Evolutionary conservation across 1,140 invertebrate genomes (phyloP).

Genomic region (Catajapyx aquilonaris): DNA sequence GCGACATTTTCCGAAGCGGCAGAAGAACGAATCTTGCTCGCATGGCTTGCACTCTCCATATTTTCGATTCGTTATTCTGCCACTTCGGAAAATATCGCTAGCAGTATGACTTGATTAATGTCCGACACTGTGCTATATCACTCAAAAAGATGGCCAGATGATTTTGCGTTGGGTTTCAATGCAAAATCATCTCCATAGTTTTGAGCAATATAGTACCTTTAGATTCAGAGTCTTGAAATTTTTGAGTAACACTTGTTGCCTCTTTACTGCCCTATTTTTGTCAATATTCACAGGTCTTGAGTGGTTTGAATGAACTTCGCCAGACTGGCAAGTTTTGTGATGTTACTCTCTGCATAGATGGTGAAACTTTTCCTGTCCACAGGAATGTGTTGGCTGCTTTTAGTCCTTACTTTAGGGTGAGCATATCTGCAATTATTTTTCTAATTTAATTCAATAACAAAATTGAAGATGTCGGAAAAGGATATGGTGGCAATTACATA

Average conservation of each 20-base stretch:
- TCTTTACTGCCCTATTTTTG: neutral
- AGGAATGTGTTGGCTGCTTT: slow-evolving; percentile 26
- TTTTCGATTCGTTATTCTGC: too few relatives aligned
- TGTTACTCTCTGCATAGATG: slow-evolving; percentile 23
- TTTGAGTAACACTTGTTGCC: neutral
- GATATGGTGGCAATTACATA: neutral
- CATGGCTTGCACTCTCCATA: too few relatives aligned
- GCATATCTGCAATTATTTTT: slow-evolving; percentile 1
- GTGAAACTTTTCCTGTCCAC: slow-evolving; percentile 25
- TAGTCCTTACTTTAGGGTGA: slow-evolving; percentile 26
- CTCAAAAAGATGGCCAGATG: neutral
- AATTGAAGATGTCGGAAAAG: neutral
- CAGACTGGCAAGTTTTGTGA: slow-evolving; percentile 26
- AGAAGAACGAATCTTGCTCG: too few relatives aligned
- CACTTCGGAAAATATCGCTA: too few relatives aligned
- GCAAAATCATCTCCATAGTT: neutral
- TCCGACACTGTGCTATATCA: neutral
- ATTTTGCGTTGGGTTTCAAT: neutral
- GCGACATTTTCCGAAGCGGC: too few relatives aligned
- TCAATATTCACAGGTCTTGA: slow-evolving; percentile 19
- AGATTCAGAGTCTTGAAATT: neutral
- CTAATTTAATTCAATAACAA: neutral
- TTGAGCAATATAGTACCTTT: slow-evolving; percentile 2
- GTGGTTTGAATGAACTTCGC: slow-evolving; percentile 27
- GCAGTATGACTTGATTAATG: neutral